phyloP scores from a whole-genome alignment of 2,888 invertebrate genomes.

The Thalpophila matura region DNA sequence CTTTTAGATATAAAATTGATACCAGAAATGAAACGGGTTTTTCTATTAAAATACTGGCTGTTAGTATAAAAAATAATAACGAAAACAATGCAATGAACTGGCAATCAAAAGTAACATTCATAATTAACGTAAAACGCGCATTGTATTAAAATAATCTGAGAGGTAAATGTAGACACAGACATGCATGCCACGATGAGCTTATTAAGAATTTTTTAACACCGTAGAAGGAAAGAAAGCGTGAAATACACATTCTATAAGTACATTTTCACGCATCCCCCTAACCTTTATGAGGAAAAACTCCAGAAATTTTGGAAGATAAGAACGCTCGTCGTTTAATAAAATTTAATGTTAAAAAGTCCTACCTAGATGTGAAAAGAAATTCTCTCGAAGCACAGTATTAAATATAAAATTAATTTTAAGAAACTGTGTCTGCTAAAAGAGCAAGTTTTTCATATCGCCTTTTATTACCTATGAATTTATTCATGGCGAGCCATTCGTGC shows the following conservation, averaged over 20 bases:
- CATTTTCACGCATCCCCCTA: conserved; percentile 29
- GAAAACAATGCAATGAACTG: not conserved
- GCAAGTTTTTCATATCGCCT: conserved; percentile 37
- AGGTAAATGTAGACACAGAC: not conserved
- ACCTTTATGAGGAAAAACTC: conserved; percentile 49
- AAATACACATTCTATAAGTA: conserved; percentile 23
- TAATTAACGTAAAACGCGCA: not conserved
- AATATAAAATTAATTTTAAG: conserved; percentile 55
- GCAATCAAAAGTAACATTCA: not conserved
- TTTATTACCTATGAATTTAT: conserved; percentile 47
- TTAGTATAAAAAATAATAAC: not conserved
- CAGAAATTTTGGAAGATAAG: conserved; percentile 36
- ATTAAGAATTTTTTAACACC: conserved; percentile 26
- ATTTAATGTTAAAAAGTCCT: conserved; percentile 53
- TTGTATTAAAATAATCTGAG: not conserved
- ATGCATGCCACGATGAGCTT: conserved; percentile 30
- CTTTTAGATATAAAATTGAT: conserved; percentile 5
- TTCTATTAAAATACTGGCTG: not conserved
- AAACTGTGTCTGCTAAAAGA: conserved; percentile 29
- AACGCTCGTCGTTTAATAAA: conserved; percentile 51
- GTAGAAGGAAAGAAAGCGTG: conserved; percentile 13
- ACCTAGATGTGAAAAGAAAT: conserved; percentile 42
- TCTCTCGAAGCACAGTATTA: conserved; percentile 45
- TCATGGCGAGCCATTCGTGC: conserved; percentile 23
- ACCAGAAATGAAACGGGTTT: not conserved